These are phyloP conservation scores for Drosophila pectinifera DNA, from an alignment of 1,140 invertebrate species.

Conservation along the genomic window DNA sequence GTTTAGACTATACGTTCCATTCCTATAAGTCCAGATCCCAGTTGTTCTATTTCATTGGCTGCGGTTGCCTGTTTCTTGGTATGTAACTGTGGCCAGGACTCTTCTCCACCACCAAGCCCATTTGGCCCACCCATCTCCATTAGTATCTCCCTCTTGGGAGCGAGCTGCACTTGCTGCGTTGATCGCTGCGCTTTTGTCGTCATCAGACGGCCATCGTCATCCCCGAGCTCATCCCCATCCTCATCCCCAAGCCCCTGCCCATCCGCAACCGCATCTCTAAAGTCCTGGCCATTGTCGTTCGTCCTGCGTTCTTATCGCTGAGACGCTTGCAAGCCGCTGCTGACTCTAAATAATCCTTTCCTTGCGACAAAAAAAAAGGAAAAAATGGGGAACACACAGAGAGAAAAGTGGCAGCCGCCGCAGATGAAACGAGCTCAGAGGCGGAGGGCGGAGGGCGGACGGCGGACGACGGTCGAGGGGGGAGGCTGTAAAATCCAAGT, in stretches of 20 bases:
- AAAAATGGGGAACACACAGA: conserved; percentile 30
- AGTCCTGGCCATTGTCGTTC: conserved; percentile 65
- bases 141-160: not conserved
- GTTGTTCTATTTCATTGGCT: conserved; percentile 4
- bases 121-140: not conserved
- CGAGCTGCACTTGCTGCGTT: conserved; percentile 20
- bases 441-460: conserved; percentile 4
- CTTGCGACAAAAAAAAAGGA: conserved; percentile 56
- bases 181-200: conserved; percentile 59
- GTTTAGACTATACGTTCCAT: not conserved
- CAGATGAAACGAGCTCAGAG: conserved; percentile 46
- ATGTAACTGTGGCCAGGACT: not conserved
- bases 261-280: conserved; percentile 21
- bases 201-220: conserved; percentile 37
- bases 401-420: conserved; percentile 46
- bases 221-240: not conserved
- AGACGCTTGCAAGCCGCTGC: conserved; percentile 78
- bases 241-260: conserved; percentile 30
- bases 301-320: conserved; percentile 76
- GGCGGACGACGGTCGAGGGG: conserved; percentile 23
- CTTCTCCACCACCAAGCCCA: not conserved
- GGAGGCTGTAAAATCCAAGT: conserved; percentile 63
- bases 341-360: conserved; percentile 83
- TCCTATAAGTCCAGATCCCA: not conserved
- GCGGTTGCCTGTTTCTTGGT: not conserved